Evolutionary conservation across 2,888 invertebrate species (phyloP).

Genomic region (Nezara viridula): DNA sequence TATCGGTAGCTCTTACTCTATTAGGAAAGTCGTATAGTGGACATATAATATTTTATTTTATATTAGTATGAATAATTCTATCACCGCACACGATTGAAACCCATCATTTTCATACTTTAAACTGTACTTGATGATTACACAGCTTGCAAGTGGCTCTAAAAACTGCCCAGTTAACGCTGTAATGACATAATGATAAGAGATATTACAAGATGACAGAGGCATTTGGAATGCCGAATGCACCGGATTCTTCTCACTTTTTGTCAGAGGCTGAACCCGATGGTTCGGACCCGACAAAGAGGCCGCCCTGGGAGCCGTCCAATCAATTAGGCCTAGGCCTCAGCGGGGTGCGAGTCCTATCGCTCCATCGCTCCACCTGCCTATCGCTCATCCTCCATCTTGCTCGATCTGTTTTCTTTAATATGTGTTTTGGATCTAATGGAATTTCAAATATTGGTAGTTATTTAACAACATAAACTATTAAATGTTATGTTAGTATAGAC

Average conservation of each 20-base stretch:
- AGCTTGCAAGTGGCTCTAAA: too few species aligned
- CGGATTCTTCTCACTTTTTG: background rate
- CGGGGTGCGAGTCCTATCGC: background rate
- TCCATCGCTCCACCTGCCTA: background rate
- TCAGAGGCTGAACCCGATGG: background rate
- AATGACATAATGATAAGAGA: background rate
- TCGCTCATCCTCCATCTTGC: background rate
- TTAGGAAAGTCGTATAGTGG: too few species aligned
- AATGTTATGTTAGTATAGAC: too few species aligned
- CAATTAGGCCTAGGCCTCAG: background rate
- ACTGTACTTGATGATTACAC: too few species aligned
- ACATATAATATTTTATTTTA: too few species aligned
- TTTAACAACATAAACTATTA: too few species aligned
- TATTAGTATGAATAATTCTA: too few species aligned
- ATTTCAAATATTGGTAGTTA: background rate
- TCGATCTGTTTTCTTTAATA: background rate
- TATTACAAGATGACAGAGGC: background rate
- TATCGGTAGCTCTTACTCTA: too few species aligned
- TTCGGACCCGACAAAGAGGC: background rate
- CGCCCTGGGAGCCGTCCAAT: background rate
- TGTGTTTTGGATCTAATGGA: background rate
- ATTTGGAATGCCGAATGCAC: background rate
- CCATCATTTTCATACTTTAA: too few species aligned
- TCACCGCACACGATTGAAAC: too few species aligned
- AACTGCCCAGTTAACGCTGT: background rate